Conservation (phyloP, 2,797 vertebrate species). For the Monodelphis domestica region DNA sequence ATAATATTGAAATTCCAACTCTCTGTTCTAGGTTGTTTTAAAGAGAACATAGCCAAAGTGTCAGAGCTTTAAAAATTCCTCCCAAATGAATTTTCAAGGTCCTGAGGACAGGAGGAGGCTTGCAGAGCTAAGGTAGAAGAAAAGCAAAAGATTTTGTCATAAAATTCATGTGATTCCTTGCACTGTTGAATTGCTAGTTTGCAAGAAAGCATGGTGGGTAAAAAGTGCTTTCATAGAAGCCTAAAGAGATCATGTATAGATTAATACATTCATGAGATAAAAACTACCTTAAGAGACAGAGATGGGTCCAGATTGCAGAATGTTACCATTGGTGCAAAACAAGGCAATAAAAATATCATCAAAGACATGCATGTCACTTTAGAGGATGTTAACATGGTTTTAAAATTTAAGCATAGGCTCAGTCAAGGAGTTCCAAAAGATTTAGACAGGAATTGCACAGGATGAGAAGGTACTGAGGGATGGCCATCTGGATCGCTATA, state of each 20-base stretch:
- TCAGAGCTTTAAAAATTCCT: conserved; percentile 43
- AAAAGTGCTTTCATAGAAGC: conserved; percentile 45
- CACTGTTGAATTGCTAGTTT: conserved; percentile 35
- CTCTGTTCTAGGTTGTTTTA: conserved; percentile 28
- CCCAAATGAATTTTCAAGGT: conserved; percentile 49
- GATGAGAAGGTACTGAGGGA: background rate
- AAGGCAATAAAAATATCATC: background rate
- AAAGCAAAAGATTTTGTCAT: conserved; percentile 10
- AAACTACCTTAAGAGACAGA: background rate
- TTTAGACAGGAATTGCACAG: background rate
- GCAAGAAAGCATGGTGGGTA: conserved; percentile 39
- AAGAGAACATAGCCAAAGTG: conserved; percentile 48
- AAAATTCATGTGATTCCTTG: conserved; percentile 16
- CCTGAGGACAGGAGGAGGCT: conserved; percentile 1
- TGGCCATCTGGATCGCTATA: background rate
- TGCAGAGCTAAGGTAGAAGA: conserved; percentile 32
- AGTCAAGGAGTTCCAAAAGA: background rate
- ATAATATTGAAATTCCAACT: conserved; percentile 59
- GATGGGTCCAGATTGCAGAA: background rate
- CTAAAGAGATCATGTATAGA: conserved; percentile 1
- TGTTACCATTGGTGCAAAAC: background rate
- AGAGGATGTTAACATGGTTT: background rate
- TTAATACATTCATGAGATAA: background rate
- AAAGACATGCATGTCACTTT: background rate
- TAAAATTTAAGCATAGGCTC: background rate